These are phyloP conservation scores for Bombus confusus DNA, from an alignment of 1,140 invertebrate species.

Conservation along the genomic window DNA sequence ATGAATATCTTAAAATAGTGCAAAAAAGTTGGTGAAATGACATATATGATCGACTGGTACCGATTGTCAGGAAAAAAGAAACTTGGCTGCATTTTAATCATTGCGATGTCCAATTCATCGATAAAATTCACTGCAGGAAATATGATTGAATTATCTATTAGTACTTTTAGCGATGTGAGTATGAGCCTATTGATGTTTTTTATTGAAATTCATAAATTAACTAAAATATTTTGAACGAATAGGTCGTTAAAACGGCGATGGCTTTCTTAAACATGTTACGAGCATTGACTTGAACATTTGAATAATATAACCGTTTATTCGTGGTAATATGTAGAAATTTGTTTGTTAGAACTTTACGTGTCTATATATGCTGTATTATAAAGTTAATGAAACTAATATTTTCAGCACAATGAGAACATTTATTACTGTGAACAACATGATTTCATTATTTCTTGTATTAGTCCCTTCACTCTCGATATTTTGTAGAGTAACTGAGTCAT, in stretches of 20 bases:
- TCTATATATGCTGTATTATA: neutral
- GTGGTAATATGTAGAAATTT: neutral
- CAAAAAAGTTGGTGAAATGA: constrained; percentile 51
- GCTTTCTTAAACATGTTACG: constrained; percentile 41
- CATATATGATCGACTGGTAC: constrained; percentile 68
- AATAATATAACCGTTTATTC: neutral
- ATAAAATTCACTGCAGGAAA: constrained; percentile 66
- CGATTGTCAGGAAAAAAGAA: constrained; percentile 47
- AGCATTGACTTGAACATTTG: neutral
- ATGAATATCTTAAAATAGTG: constrained; percentile 45
- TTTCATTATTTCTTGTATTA: neutral
- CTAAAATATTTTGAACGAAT: neutral
- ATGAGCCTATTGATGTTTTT: neutral
- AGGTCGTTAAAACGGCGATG: constrained; percentile 54
- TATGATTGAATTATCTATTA: constrained; percentile 57
- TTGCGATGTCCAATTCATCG: constrained; percentile 62
- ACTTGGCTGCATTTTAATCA: constrained; percentile 57
- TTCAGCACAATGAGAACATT: neutral
- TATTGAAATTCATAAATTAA: neutral
- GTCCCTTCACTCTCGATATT: too few species aligned
- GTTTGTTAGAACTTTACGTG: neutral
- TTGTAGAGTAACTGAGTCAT: too few species aligned
- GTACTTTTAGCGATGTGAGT: constrained; percentile 67
- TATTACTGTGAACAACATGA: neutral
- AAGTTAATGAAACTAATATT: neutral